These are phyloP conservation scores for Tryphoninae sp. DNA, from an alignment of 2,888 invertebrate genomes.

Conservation along the genomic window DNA sequence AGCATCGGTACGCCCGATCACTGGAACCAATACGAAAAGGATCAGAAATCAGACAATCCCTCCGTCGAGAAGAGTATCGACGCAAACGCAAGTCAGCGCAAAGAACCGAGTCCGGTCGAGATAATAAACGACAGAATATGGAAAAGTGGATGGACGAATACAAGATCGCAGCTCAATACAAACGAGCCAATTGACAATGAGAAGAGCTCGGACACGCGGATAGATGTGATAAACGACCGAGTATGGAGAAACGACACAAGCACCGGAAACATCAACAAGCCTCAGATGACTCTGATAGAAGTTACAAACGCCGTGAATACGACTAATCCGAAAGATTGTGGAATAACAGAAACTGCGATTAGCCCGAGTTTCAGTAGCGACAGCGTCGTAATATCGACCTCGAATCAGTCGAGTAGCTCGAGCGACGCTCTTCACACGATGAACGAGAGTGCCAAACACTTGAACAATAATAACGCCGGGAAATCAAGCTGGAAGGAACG, in stretches of 20 bases:
- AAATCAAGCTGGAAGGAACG: slow-evolving; percentile 68
- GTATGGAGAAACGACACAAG: slow-evolving; percentile 73
- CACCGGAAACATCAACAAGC: slow-evolving; percentile 26
- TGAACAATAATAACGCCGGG: slow-evolving; percentile 51
- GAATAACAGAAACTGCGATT: slow-evolving; percentile 68
- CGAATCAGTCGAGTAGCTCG: slow-evolving; percentile 79
- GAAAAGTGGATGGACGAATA: slow-evolving; percentile 77
- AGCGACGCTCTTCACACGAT: slow-evolving; percentile 74
- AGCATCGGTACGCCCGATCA: slow-evolving; percentile 32
- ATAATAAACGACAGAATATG: slow-evolving; percentile 78
- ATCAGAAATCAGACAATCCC: slow-evolving; percentile 25
- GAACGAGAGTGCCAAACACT: slow-evolving; percentile 61
- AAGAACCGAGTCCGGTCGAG: slow-evolving; percentile 72
- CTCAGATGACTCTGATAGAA: slow-evolving; percentile 76
- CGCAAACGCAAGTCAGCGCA: slow-evolving; percentile 57
- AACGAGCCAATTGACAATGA: slow-evolving; percentile 51
- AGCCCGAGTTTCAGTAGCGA: slow-evolving; percentile 79
- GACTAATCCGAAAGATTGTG: slow-evolving; percentile 66
- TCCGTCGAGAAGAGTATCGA: slow-evolving; percentile 60
- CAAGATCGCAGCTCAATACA: slow-evolving; percentile 62
- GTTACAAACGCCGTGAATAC: slow-evolving; percentile 74
- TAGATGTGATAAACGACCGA: slow-evolving; percentile 78
- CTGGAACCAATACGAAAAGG: slow-evolving; percentile 55
- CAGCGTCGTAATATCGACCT: slow-evolving; percentile 78
- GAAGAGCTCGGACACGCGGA: slow-evolving; percentile 68